These are phyloP conservation scores for Strix aluco DNA, from an alignment of 2,113 vertebrate genomes.

Conservation along the genomic window DNA sequence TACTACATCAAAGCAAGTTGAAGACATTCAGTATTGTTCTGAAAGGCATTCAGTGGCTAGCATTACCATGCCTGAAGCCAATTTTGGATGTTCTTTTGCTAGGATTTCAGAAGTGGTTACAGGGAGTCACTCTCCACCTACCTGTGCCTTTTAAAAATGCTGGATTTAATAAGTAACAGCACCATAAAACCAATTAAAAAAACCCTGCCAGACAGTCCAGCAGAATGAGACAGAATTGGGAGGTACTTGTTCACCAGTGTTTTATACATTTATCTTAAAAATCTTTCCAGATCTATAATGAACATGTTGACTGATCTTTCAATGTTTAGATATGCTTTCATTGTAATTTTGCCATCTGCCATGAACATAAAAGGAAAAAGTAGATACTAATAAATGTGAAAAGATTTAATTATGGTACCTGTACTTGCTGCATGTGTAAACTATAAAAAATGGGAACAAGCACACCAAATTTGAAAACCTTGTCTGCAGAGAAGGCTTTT, in stretches of 20 bases:
- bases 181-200: background rate
- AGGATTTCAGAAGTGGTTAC: background rate
- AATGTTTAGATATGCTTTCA: background rate
- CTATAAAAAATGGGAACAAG: conserved; percentile 35
- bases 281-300: background rate
- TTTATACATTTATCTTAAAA: background rate
- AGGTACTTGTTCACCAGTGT: background rate
- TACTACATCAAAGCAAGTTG: background rate
- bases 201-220: background rate
- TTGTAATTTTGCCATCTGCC: background rate
- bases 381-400: background rate
- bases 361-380: background rate
- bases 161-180: background rate
- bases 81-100: background rate
- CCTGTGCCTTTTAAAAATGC: background rate
- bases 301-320: background rate
- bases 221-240: background rate
- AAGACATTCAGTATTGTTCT: background rate
- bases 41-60: background rate
- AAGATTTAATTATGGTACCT: conserved; percentile 30
- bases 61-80: background rate
- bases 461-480: conserved; percentile 46
- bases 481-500: conserved; percentile 54
- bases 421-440: conserved; percentile 39
- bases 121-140: background rate